Evolutionary conservation across 1,140 invertebrate species (phyloP).

Genomic region (Drosophila elegans): DNA sequence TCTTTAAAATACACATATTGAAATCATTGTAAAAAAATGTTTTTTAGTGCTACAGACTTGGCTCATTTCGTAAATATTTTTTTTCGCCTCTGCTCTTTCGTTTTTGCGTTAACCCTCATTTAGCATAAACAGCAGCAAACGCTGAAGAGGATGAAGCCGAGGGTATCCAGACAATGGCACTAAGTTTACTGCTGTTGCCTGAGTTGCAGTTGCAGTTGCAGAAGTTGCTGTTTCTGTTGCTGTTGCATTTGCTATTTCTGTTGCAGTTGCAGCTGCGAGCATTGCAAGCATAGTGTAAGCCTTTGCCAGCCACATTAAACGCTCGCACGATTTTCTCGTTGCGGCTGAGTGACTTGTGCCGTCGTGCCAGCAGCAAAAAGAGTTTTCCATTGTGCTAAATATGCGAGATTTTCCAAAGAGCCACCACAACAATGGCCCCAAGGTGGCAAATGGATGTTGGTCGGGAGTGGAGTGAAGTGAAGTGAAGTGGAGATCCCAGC

Average conservation of each 20-base stretch:
- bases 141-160: conserved; percentile 20
- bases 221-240: conserved; percentile 21
- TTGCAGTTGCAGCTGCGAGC: conserved; percentile 42
- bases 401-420: conserved; percentile 51
- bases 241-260: conserved; percentile 44
- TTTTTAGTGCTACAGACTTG: not conserved
- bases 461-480: no score
- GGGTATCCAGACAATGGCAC: conserved; percentile 51
- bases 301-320: conserved; percentile 63
- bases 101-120: conserved; percentile 69
- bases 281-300: conserved; percentile 8
- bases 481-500: not conserved
- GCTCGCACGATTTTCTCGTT: conserved; percentile 82
- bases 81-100: conserved; percentile 22
- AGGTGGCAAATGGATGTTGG: conserved; percentile 11
- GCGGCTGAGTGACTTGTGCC: conserved; percentile 81
- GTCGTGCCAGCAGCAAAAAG: conserved; percentile 71
- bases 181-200: conserved; percentile 43
- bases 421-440: conserved; percentile 7
- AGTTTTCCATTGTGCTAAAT: conserved; percentile 71
- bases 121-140: conserved; percentile 64
- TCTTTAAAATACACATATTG: no score
- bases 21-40: not conserved
- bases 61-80: conserved; percentile 17
- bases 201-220: conserved; percentile 49